These are phyloP conservation scores for Pseudorhombus dupliciocellatus DNA, from an alignment of 2,113 vertebrate species.

Conservation along the genomic window DNA sequence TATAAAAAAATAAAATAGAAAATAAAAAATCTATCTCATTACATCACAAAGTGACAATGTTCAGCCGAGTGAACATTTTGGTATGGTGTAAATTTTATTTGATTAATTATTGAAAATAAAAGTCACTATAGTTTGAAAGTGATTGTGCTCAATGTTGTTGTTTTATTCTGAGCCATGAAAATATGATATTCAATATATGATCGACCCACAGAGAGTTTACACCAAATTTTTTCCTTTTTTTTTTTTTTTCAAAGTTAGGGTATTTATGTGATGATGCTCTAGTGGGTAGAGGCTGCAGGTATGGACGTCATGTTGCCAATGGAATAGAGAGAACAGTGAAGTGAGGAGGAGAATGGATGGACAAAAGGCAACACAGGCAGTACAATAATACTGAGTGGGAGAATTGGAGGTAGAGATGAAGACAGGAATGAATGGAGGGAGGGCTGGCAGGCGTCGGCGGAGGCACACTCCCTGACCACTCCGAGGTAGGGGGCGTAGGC, in stretches of 20 bases:
- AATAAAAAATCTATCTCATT: too few species aligned
- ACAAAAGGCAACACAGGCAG: slow-evolving; percentile 40
- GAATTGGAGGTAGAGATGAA: slow-evolving; percentile 47
- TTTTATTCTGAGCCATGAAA: not conserved
- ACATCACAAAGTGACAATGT: too few species aligned
- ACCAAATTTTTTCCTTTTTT: too few species aligned
- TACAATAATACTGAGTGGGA: slow-evolving; percentile 60
- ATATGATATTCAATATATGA: not conserved
- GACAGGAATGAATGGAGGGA: slow-evolving; percentile 72
- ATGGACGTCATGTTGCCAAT: not conserved
- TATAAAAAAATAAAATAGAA: too few species aligned
- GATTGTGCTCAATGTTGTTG: not conserved
- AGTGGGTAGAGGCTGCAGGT: slow-evolving; percentile 8
- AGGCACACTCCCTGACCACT: slow-evolving; percentile 74
- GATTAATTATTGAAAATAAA: not conserved
- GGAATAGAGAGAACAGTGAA: slow-evolving; percentile 6
- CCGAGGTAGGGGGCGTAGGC: slow-evolving; percentile 71
- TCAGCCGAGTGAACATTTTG: too few species aligned
- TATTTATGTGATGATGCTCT: not conserved
- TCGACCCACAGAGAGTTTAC: not conserved
- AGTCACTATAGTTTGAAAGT: not conserved
- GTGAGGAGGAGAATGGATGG: slow-evolving; percentile 23
- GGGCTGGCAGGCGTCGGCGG: slow-evolving; percentile 62
- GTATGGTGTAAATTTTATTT: too few species aligned
- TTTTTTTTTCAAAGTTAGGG: too few species aligned